These are phyloP conservation scores for Anolis carolinensis DNA, from an alignment of 2,113 vertebrate genomes.

Conservation along the genomic window DNA sequence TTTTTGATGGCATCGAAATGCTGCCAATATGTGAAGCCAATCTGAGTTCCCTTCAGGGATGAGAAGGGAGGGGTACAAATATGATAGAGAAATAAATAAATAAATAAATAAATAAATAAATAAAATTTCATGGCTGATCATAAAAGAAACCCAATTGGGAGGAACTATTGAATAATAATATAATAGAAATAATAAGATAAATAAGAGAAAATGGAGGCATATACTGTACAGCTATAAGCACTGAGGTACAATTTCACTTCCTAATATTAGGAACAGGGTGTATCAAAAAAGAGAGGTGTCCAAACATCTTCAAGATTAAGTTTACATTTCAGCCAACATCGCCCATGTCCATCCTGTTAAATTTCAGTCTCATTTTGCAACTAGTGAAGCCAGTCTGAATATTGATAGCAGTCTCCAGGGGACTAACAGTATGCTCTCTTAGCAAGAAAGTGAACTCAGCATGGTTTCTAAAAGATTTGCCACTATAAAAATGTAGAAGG, in stretches of 20 bases:
- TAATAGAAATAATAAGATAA: neutral
- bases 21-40: too few relatives aligned
- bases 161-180: neutral
- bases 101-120: too few relatives aligned
- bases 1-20: too few relatives aligned
- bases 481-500: constrained; percentile 53
- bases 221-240: neutral
- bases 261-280: constrained; percentile 27
- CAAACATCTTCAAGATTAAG: constrained; percentile 48
- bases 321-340: constrained; percentile 41
- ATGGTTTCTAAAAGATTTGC: constrained; percentile 46
- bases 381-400: constrained; percentile 46
- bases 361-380: constrained; percentile 47
- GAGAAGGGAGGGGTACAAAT: too few relatives aligned
- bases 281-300: constrained; percentile 14
- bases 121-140: too few relatives aligned
- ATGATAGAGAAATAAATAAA: too few relatives aligned
- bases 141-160: too few relatives aligned
- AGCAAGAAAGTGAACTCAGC: constrained; percentile 33
- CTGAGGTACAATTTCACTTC: constrained; percentile 45
- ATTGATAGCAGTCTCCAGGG: constrained; percentile 30
- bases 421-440: constrained; percentile 33
- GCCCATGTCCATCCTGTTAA: constrained; percentile 27
- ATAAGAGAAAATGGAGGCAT: rapidly evolving
- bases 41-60: too few relatives aligned